A percentile compares a stretch with the other conserved stretches of the same genome.
Conservation (phyloP, 2,797 vertebrate genomes). For the Gymnoscopelus braueri region DNA sequence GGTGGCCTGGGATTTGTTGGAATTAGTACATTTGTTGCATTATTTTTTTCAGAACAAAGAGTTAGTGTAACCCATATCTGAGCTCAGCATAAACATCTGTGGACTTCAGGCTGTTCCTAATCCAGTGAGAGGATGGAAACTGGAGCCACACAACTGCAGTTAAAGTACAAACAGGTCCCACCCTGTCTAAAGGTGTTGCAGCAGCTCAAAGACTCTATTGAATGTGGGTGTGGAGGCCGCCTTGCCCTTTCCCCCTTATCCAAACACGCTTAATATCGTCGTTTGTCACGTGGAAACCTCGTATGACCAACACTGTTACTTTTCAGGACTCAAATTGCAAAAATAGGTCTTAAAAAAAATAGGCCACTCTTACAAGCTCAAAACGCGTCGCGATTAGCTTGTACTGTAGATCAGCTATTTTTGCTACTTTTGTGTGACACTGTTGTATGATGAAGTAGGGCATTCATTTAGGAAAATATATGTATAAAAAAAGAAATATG, state of each 20-base stretch:
- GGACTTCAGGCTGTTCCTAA: constrained; percentile 7
- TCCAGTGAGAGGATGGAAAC: constrained; percentile 30
- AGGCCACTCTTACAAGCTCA: too few relatives aligned
- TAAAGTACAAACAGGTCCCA: constrained; percentile 39
- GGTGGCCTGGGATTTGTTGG: constrained; percentile 14
- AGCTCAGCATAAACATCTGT: constrained; percentile 27
- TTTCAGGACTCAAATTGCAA: too few relatives aligned
- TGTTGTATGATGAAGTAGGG: too few relatives aligned
- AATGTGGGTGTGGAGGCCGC: constrained; percentile 50
- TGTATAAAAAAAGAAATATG: too few relatives aligned
- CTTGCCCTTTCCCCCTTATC: constrained; percentile 52
- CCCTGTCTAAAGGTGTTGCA: constrained; percentile 40
- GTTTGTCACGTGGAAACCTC: too few relatives aligned
- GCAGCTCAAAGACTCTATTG: constrained; percentile 57
- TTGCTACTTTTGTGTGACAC: too few relatives aligned
- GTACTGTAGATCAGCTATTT: too few relatives aligned
- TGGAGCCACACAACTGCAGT: constrained; percentile 13
- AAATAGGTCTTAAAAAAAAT: too few relatives aligned
- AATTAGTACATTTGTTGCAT: constrained; percentile 25
- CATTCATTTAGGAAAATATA: too few relatives aligned
- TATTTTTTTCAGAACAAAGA: constrained; percentile 30
- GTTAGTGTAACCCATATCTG: constrained; percentile 10
- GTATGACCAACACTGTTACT: too few relatives aligned
- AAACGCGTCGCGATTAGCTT: too few relatives aligned
- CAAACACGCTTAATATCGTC: constrained; percentile 57